These are phyloP conservation scores for Nemurella pictetii DNA, from an alignment of 2,888 invertebrate species.

Conservation along the genomic window DNA sequence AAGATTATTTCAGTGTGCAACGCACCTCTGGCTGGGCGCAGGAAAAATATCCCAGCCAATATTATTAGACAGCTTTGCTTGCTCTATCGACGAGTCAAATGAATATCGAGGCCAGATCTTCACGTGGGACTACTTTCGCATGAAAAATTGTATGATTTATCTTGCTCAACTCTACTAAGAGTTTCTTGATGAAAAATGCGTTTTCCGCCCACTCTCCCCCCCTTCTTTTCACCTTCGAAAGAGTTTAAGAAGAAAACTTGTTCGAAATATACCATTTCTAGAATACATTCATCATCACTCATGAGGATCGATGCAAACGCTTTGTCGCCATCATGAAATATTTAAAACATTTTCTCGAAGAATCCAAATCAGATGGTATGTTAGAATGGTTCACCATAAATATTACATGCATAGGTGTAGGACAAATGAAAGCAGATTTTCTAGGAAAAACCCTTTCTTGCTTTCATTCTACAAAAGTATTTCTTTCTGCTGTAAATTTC, in stretches of 20 bases:
- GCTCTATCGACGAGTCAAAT: background rate
- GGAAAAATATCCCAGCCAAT: background rate
- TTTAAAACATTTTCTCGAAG: constrained; percentile 7
- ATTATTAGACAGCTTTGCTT: background rate
- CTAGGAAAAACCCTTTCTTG: background rate
- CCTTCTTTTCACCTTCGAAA: background rate
- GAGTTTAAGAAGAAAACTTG: background rate
- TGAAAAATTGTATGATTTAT: constrained; percentile 15
- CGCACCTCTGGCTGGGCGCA: too few species aligned
- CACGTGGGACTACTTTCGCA: background rate
- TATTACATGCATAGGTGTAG: background rate
- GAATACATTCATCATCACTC: constrained; percentile 15
- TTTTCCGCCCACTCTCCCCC: background rate
- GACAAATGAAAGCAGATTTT: background rate
- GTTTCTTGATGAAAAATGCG: constrained; percentile 10
- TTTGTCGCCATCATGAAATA: constrained; percentile 15
- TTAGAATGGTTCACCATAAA: background rate
- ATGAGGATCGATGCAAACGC: constrained; percentile 9
- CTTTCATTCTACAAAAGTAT: background rate
- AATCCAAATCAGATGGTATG: background rate
- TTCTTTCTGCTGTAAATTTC: background rate
- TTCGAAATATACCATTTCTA: constrained; percentile 5
- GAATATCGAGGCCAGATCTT: background rate
- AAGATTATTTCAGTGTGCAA: background rate
- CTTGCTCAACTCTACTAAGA: constrained; percentile 10